These are phyloP conservation scores for Morone saxatilis DNA, from an alignment of 2,113 vertebrate species.

Conservation along the genomic window DNA sequence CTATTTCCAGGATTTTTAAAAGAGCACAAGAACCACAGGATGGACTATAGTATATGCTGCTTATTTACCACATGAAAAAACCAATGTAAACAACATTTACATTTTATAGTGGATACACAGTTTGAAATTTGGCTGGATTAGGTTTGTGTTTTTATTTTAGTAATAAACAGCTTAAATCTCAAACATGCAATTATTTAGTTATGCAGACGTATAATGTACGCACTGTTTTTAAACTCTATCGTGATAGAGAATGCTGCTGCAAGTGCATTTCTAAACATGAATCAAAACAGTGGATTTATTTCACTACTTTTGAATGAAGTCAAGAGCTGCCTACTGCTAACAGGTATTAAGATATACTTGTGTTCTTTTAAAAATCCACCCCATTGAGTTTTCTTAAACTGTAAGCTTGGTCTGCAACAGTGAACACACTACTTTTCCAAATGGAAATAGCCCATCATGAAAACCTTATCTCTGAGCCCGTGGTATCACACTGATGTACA, in stretches of 20 bases:
- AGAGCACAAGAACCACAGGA: constrained; percentile 10
- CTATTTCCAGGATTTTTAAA: constrained; percentile 14
- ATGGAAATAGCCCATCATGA: neutral
- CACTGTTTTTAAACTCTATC: neutral
- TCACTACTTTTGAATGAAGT: neutral
- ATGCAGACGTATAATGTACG: neutral
- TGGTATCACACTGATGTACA: constrained; percentile 2
- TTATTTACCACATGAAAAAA: neutral
- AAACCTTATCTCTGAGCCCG: neutral
- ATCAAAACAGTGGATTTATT: neutral
- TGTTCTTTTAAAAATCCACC: constrained; percentile 6
- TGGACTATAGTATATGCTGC: neutral
- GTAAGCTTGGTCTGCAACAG: neutral
- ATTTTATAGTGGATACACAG: neutral
- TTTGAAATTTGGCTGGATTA: neutral
- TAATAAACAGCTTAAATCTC: neutral
- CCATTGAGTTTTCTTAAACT: neutral
- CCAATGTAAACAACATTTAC: neutral
- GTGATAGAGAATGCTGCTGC: neutral
- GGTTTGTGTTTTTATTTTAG: neutral
- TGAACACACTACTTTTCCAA: neutral
- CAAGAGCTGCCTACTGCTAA: neutral
- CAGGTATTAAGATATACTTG: neutral
- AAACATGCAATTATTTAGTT: neutral
- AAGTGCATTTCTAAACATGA: neutral